Base-by-base conservation (phyloP, 2,797 vertebrate genomes). In the Bovichtus variegatus region DNA sequence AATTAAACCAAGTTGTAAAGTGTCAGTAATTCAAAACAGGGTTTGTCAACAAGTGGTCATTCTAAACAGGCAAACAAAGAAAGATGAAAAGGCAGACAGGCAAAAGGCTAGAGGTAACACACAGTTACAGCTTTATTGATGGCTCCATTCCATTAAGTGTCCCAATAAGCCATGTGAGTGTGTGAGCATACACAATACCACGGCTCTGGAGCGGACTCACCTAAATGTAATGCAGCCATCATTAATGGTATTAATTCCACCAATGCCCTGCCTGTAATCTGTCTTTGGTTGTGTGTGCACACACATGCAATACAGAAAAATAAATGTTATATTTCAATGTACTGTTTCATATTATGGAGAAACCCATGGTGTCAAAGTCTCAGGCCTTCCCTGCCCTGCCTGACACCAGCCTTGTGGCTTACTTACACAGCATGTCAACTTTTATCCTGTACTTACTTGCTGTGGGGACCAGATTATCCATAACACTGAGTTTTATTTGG, bases 361-460 rank as follows among this genome's bases (percentile, higher is more conserved):
- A 62, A 50, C 36, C 27, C 44, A 29, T 41, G 25, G 18, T 54
- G 61, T 72, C 31, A 73, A 16, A 58, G 34, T 80, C 31, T 19
- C 41, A 40, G 36, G 40, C 53, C 47, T 21, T 36, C 21, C 12
- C 57, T 36, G 57, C 29, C 40, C 41, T 41, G 13, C 63, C 61
- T 72, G 58, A 55, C 31, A 27, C 47, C 69, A 54, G 31, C 2
- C 2, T 1, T 62, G 62, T 21, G 0, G 43, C 68, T 83, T 81
- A 80, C 34, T 82, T 59, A 43, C 67, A 68, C 6, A 4, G 34
- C 64, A 74, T 70, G 80, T 61, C 25, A 0, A 68, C 31, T 77
- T 84, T 84, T 23, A 86, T 89, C 66, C 77, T 61, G 36, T 73
- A 65, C 44, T 79, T 88, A 84, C 83, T 85, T 87, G 49, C 82